A percentile compares a stretch with the other conserved stretches of the same genome.
phyloP scores from a whole-genome alignment of 2,797 vertebrate genomes.

The Anas flavirostris region DNA sequence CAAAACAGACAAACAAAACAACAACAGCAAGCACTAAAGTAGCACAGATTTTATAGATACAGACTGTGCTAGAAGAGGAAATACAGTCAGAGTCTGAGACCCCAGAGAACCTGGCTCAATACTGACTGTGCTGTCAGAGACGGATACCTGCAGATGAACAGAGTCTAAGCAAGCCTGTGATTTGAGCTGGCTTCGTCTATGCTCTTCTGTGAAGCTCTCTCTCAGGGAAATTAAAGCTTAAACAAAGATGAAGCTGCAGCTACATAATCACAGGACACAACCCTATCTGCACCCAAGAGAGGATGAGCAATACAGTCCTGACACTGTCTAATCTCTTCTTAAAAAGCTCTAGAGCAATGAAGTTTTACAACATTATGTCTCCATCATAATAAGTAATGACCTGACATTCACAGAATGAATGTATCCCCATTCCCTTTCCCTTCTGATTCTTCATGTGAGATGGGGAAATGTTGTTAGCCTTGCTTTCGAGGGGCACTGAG shows the following conservation, averaged over 20 bases:
- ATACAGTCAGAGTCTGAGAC: neutral
- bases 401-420: conserved; percentile 15
- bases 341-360: conserved; percentile 5
- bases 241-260: neutral
- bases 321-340: conserved; percentile 22
- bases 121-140: neutral
- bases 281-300: neutral
- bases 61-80: neutral
- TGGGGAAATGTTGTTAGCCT: neutral
- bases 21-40: neutral
- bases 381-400: conserved; percentile 32
- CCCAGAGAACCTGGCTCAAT: neutral
- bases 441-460: neutral
- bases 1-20: neutral
- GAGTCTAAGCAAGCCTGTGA: neutral
- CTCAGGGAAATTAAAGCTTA: neutral
- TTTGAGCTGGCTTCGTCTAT: neutral
- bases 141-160: neutral
- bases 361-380: neutral
- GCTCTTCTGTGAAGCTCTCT: neutral
- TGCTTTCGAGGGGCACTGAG: neutral
- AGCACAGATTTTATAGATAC: neutral
- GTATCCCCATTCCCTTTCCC: neutral
- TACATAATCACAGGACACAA: neutral
- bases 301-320: neutral